These are phyloP conservation scores for Acropternis orthonyx DNA, from an alignment of 2,797 vertebrate genomes.

Conservation along the genomic window DNA sequence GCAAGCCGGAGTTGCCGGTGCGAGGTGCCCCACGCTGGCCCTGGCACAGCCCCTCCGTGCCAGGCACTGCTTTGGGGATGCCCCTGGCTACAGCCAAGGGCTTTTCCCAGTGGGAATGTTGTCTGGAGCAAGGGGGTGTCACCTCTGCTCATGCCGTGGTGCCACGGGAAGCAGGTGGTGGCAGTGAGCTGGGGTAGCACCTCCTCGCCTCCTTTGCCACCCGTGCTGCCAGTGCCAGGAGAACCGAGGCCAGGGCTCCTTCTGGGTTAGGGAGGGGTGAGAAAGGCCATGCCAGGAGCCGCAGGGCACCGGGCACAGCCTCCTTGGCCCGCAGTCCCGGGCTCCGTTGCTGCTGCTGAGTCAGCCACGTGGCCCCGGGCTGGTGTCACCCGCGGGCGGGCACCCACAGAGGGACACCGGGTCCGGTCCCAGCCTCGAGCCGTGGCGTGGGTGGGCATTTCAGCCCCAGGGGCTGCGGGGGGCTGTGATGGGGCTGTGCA, in stretches of 20 bases:
- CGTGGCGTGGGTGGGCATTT: fast-evolving
- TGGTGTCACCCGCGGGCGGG: background rate
- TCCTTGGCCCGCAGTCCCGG: fast-evolving
- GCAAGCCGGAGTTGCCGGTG: fast-evolving
- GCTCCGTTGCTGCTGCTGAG: background rate
- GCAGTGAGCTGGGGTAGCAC: constrained; percentile 5
- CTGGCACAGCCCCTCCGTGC: background rate
- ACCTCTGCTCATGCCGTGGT: fast-evolving
- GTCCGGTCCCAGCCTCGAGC: background rate
- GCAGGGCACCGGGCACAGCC: fast-evolving
- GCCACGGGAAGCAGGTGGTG: background rate
- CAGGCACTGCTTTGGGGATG: fast-evolving
- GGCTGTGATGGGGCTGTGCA: fast-evolving
- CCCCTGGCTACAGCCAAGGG: fast-evolving
- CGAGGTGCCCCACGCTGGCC: background rate
- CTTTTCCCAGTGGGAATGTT: background rate
- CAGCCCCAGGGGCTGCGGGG: fast-evolving
- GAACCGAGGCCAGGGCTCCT: background rate
- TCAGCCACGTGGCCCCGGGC: fast-evolving
- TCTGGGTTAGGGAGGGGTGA: background rate
- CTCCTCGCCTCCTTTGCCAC: background rate
- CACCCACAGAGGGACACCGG: fast-evolving
- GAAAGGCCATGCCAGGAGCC: background rate
- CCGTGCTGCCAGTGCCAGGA: background rate
- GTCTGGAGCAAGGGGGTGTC: background rate